These are phyloP conservation scores for Adelges cooleyi DNA, from an alignment of 1,140 invertebrate genomes.

Conservation along the genomic window DNA sequence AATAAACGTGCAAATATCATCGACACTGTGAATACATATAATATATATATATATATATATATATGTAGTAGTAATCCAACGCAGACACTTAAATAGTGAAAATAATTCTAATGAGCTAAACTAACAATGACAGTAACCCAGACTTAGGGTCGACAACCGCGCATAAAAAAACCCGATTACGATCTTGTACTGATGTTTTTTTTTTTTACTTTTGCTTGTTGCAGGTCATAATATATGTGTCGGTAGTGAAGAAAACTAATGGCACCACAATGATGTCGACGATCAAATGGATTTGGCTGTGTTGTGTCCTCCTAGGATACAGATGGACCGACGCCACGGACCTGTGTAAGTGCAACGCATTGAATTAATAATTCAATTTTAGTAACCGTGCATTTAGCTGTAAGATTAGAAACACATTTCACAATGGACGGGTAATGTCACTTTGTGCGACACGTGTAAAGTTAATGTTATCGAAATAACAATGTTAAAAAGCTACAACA, in stretches of 20 bases:
- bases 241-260: neutral
- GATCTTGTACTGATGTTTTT: too few relatives aligned
- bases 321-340: conserved; percentile 10
- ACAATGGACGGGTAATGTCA: too few relatives aligned
- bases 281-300: conserved; percentile 7
- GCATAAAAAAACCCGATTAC: too few relatives aligned
- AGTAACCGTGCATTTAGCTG: too few relatives aligned
- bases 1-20: conserved; percentile 13
- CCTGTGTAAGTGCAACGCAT: neutral
- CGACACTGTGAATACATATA: neutral
- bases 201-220: conserved; percentile 8
- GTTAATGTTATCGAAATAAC: too few relatives aligned
- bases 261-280: conserved; percentile 21
- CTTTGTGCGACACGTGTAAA: too few relatives aligned
- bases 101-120: conserved; percentile 18
- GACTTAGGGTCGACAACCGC: neutral
- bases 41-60: too few relatives aligned
- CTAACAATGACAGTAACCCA: conserved; percentile 2
- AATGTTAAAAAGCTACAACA: too few relatives aligned
- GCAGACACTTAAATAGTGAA: neutral
- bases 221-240: neutral
- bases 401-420: too few relatives aligned
- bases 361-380: too few relatives aligned
- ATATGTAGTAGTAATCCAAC: too few relatives aligned
- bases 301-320: neutral